Conservation (phyloP, 1,140 invertebrate species). For the Chelonus insularis region DNA sequence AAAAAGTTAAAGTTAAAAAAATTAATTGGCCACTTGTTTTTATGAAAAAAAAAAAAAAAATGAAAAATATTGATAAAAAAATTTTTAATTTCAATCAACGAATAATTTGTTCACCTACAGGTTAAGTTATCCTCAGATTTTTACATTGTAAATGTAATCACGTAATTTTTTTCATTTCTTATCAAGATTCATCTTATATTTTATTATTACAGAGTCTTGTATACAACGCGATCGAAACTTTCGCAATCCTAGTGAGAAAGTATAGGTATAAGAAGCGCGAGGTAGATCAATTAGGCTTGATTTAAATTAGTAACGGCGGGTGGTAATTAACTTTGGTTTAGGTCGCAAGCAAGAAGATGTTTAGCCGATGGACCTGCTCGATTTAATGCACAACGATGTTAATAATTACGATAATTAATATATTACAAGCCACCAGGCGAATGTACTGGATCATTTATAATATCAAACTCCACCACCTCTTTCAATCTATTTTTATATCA, state of each 20-base stretch:
- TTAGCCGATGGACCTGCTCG: background rate
- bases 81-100: no score
- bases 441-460: background rate
- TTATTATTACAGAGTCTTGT: background rate
- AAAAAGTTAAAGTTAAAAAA: no score
- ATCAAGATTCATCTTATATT: no score
- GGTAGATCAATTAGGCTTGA: slow-evolving; percentile 54
- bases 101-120: no score
- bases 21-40: no score
- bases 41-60: no score
- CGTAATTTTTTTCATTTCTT: no score
- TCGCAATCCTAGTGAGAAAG: slow-evolving; percentile 1
- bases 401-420: slow-evolving; percentile 29
- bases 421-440: slow-evolving; percentile 6
- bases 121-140: no score
- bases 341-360: background rate
- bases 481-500: no score
- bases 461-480: background rate
- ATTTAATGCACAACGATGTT: slow-evolving; percentile 25
- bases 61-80: no score
- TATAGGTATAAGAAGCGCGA: slow-evolving; percentile 17
- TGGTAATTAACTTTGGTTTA: slow-evolving; percentile 53
- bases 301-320: slow-evolving; percentile 50
- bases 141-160: no score
- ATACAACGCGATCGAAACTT: slow-evolving; percentile 8